Evolutionary conservation across 2,797 vertebrate genomes (phyloP).

Genomic region (Gadopsis marmoratus): DNA sequence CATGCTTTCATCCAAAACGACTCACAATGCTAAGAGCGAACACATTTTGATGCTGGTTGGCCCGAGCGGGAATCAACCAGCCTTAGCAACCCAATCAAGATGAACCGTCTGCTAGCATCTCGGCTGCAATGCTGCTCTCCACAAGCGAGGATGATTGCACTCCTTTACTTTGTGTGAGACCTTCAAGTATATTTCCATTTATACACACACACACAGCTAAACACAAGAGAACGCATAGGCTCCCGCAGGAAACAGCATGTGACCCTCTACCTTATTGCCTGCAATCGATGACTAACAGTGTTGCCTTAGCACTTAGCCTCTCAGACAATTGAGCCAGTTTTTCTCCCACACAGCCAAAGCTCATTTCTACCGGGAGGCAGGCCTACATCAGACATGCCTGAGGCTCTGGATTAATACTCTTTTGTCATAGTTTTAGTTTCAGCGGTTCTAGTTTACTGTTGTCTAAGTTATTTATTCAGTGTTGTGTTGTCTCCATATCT

Average conservation of each 20-base stretch:
- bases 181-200: slow-evolving; percentile 32
- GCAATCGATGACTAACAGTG: slow-evolving; percentile 55
- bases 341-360: slow-evolving; percentile 44
- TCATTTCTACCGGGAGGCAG: slow-evolving; percentile 22
- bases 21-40: slow-evolving; percentile 24
- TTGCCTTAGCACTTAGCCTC: slow-evolving; percentile 56
- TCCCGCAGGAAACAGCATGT: slow-evolving; percentile 45
- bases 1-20: slow-evolving; percentile 19
- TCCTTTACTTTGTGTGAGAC: slow-evolving; percentile 37
- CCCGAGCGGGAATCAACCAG: slow-evolving; percentile 29
- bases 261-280: slow-evolving; percentile 53
- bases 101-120: slow-evolving; percentile 32
- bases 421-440: slow-evolving; percentile 31
- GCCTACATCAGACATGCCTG: slow-evolving; percentile 23
- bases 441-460: slow-evolving; percentile 18
- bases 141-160: slow-evolving; percentile 40
- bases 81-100: slow-evolving; percentile 51
- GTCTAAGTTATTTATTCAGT: slow-evolving; percentile 9
- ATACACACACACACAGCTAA: slow-evolving; percentile 5
- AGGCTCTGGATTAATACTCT: slow-evolving; percentile 37
- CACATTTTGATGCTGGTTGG: slow-evolving; percentile 40
- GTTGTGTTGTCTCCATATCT: slow-evolving; percentile 3
- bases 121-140: slow-evolving; percentile 15
- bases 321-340: slow-evolving; percentile 42
- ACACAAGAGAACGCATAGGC: slow-evolving; percentile 24